Conservation (phyloP, 2,113 vertebrate genomes). For the Prionailurus viverrinus region DNA sequence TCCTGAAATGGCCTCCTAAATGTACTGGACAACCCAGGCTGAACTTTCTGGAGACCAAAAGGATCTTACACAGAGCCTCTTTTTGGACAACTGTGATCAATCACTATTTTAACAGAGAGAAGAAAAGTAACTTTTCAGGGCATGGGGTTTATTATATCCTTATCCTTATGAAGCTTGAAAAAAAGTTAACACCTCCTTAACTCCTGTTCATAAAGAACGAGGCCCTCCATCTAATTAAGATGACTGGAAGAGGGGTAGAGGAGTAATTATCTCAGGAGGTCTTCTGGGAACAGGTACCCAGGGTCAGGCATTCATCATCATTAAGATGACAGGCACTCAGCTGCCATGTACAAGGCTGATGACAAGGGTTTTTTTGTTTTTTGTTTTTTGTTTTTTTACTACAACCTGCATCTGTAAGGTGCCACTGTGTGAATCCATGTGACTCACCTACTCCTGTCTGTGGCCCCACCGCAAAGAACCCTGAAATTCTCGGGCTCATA, state of each 20-base stretch:
- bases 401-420: fast-evolving
- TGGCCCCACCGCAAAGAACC: not conserved
- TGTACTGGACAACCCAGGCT: not conserved
- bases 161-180: not conserved
- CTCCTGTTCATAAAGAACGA: not conserved
- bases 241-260: not conserved
- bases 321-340: not conserved
- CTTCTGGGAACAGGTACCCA: not conserved
- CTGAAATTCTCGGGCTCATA: not conserved
- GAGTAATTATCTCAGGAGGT: not conserved
- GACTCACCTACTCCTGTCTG: not conserved
- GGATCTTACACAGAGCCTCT: not conserved
- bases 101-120: conserved; percentile 2
- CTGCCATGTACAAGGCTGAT: not conserved
- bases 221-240: not conserved
- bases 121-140: conserved; percentile 22
- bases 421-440: not conserved
- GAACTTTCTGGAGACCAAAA: not conserved
- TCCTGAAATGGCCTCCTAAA: not conserved
- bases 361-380: not conserved
- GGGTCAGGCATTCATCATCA: not conserved
- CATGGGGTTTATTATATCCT: not conserved
- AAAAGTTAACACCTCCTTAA: not conserved
- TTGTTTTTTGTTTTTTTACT: not conserved
- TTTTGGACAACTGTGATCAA: not conserved